Evolutionary conservation across 2,797 vertebrate genomes (phyloP), one percentile per base, ranked within the genome.

Genomic region (Miichthys miiuy): DNA sequence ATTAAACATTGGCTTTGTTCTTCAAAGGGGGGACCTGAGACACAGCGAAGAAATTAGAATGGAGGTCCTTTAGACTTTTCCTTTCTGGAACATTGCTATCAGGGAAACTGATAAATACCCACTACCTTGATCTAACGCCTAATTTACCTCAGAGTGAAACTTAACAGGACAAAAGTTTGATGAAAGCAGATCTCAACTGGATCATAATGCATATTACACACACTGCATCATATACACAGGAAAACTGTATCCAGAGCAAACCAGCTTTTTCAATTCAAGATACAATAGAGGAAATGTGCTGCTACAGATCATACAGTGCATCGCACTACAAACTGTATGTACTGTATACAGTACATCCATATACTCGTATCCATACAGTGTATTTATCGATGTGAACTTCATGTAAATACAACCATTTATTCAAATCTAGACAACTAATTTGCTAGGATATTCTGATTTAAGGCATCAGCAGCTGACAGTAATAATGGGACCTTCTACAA

Each of bases 31-130:
- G 17, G 14, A 0, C 1, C 50, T 23, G 21, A 64, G 23, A 67
- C 4, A 48, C 20, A 42, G 25, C 23, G 9, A 63, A 66, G 13
- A 55, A 50, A 60, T 70, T 57, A 16, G 62, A 77, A n/a, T 27
- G 3, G 9, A 54, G 51, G 48, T 30, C 25, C 46, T 71, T 76
- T 2, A 47, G 25, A 20, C 3, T 21, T 57, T 41, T 21, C 2
- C 4, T 61, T 54, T 66, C 23, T 79, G 41, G 27, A n/a, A 52
- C 17, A 57, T 13, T 17, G 30, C 12, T 21, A 9, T 23, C 10
- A 62, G 3, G 20, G 13, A 67, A 69, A 44, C 13, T 47, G 20
- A 64, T 63, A 6, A 72, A 57, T 23, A 48, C 8, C 20, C 6
- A 18, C 5, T 13, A 18, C 14, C 34, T 46, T 51, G 7, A 54